Evolutionary conservation across 1,140 invertebrate genomes (phyloP), one percentile per base, ranked within the genome.

Genomic region (Holcopasites calliopsidis): DNA sequence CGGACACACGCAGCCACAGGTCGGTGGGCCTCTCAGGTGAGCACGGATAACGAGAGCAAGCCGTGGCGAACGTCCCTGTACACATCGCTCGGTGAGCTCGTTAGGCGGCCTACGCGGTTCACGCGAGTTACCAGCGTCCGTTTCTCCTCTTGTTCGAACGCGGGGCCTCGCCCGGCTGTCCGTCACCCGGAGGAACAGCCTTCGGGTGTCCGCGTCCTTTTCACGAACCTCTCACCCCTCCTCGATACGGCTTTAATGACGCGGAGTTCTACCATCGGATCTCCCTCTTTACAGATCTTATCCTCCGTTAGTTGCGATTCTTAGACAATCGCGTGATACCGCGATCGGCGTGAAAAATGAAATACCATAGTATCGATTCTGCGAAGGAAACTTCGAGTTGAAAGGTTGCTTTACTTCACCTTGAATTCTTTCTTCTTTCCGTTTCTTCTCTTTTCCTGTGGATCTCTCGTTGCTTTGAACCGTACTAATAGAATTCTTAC

Each of bases 71-170:
- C 79, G 77, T 80, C 83, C n/a, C n/a, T n/a, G 77, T 79, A 76
- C 83, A 82, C 86, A 76, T 82, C 85, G 82, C 61, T 62, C 68
- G 78, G 42, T 58, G 81, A 85, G 86, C 87, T 88, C 87, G 86
- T 88, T 88, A 88, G 80, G 78, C 86, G 58, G 60, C 85, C 87
- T 86, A 85, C 86, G 83, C 85, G 85, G 50, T 85, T 86, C 86
- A 80, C 84, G 77, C 86, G 83, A 86, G 84, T 80, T 79, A 79
- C 64, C 71, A 60, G 66, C 52, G 70, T 61, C 47, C 58, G 71
- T 77, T 64, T 70, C 72, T 68, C 58, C 64, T 82, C 75, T 76
- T 73, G 35, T 61, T 62, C 61, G 42, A 73, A 40, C 73, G 40
- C 35, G 44, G 49, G 50, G 31, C 74, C 74, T 76, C 74, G 68